Conservation (phyloP, 1,140 invertebrate species). For the Melipona quadrifasciata region DNA sequence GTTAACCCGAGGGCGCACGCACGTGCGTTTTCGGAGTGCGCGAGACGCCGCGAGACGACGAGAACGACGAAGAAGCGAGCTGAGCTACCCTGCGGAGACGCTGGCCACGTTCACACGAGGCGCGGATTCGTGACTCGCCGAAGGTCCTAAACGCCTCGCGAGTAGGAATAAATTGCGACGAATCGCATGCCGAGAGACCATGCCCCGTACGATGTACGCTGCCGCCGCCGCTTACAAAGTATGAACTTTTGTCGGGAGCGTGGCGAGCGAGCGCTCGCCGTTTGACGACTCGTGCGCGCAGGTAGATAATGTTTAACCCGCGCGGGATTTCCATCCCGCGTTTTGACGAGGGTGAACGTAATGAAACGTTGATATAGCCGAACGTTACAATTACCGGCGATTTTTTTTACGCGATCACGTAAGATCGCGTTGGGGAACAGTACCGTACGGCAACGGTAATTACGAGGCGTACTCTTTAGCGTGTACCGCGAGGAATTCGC, state of each 20-base stretch:
- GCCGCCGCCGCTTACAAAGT: slow-evolving; percentile 19
- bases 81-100: slow-evolving; percentile 59
- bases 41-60: slow-evolving; percentile 11
- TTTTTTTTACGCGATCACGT: neutral
- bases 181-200: slow-evolving; percentile 56
- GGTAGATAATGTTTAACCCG: slow-evolving; percentile 28
- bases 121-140: slow-evolving; percentile 50
- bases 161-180: slow-evolving; percentile 53
- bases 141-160: slow-evolving; percentile 53
- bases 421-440: neutral
- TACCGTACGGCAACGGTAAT: neutral
- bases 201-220: slow-evolving; percentile 32
- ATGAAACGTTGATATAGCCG: slow-evolving; percentile 31
- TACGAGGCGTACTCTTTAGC: neutral
- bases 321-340: neutral
- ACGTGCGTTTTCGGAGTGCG: neutral
- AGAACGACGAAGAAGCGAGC: slow-evolving; percentile 41
- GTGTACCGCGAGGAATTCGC: neutral
- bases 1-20: neutral
- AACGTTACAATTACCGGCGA: slow-evolving; percentile 36
- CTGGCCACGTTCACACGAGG: slow-evolving; percentile 56
- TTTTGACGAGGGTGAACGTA: slow-evolving; percentile 32
- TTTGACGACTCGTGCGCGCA: neutral
- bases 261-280: neutral
- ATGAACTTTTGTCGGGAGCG: slow-evolving; percentile 46